Conservation (phyloP, 2,113 vertebrate genomes). For the Notarius lentiginosus region DNA sequence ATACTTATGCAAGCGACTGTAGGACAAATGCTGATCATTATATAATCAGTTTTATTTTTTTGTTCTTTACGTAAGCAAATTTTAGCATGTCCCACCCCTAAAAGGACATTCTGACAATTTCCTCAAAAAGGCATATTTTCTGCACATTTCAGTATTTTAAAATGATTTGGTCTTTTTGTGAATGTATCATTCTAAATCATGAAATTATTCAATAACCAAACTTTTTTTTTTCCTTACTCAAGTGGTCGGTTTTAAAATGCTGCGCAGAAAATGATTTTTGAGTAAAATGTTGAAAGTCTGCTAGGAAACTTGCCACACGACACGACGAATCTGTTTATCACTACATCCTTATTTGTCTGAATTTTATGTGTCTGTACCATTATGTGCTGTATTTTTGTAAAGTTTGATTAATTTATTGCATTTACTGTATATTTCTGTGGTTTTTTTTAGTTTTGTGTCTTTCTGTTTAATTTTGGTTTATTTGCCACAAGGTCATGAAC, state of each 20-base stretch:
- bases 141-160: not conserved
- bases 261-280: constrained; percentile 1
- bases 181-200: not conserved
- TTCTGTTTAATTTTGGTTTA: not conserved
- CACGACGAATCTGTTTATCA: not conserved
- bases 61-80: not conserved
- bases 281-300: constrained; percentile 4
- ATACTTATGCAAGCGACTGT: not conserved
- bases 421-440: constrained; percentile 10
- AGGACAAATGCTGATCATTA: not conserved
- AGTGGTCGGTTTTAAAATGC: not conserved
- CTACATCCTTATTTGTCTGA: constrained; percentile 6
- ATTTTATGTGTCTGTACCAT: not conserved
- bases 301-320: not conserved
- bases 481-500: constrained; percentile 12
- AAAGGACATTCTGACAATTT: not conserved
- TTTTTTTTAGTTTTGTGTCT: not conserved
- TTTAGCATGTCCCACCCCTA: not conserved
- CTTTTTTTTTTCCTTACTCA: not conserved
- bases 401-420: constrained; percentile 19
- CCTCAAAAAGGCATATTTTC: not conserved
- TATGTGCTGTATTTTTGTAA: not conserved
- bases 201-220: not conserved
- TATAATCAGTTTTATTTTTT: not conserved
- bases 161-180: not conserved